Conservation (phyloP, 2,888 invertebrate species). For the Psylliodes chrysocephalus region DNA sequence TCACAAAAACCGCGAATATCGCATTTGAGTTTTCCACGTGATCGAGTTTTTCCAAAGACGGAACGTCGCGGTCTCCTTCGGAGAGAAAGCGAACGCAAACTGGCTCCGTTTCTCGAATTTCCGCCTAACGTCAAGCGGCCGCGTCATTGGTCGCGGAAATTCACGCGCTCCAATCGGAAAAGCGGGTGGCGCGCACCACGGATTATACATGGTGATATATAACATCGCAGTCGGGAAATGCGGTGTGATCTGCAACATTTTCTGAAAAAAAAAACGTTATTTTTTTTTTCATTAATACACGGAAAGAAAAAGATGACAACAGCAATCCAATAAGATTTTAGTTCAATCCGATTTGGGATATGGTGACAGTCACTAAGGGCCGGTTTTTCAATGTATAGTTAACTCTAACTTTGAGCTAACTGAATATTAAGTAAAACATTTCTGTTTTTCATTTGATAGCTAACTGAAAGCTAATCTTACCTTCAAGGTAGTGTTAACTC, state of each 20-base stretch:
- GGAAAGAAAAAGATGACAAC: no score
- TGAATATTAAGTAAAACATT: no score
- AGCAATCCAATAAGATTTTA: no score
- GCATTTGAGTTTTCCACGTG: conserved; percentile 38
- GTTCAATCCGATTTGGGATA: no score
- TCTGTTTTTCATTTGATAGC: no score
- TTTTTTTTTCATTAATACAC: no score
- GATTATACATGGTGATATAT: conserved; percentile 27
- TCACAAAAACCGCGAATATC: conserved; percentile 2
- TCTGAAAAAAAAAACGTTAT: conserved; percentile 1
- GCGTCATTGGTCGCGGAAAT: conserved; percentile 56
- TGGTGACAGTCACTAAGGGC: no score
- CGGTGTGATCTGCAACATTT: background rate
- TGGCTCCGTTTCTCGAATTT: conserved; percentile 48
- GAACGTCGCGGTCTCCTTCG: conserved; percentile 31
- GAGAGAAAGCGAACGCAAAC: conserved; percentile 43
- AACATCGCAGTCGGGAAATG: background rate
- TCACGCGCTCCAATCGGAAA: conserved; percentile 55
- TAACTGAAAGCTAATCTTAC: no score
- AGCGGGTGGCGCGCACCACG: conserved; percentile 52
- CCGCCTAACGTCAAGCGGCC: conserved; percentile 41
- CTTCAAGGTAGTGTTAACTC: no score
- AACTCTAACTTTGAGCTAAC: no score
- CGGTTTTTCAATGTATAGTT: no score
- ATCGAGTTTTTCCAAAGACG: conserved; percentile 32